Evolutionary conservation across 1,140 invertebrate genomes (phyloP).

Genomic region (Laodelphax striatellus): DNA sequence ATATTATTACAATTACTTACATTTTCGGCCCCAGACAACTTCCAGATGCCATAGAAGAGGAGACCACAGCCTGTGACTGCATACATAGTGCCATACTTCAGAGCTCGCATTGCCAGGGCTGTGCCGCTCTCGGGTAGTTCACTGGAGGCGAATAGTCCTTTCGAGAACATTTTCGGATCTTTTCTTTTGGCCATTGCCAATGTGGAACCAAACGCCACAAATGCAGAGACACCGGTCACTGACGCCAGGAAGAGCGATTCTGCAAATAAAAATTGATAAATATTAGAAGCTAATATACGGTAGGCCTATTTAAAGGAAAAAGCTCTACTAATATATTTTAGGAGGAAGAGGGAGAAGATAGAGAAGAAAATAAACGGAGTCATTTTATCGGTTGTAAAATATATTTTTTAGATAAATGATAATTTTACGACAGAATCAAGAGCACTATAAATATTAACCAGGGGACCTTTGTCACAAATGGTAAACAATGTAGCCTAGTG

Average conservation of each 20-base stretch:
- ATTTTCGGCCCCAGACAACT: constrained; percentile 71
- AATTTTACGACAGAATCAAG: no score
- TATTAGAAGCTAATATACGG: no score
- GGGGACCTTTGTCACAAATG: no score
- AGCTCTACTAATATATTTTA: no score
- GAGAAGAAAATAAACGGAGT: constrained; percentile 14
- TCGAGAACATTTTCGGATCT: constrained; percentile 66
- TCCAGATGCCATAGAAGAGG: constrained; percentile 77
- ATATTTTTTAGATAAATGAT: no score
- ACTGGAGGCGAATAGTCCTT: constrained; percentile 51
- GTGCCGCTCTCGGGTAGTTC: constrained; percentile 63
- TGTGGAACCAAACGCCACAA: constrained; percentile 70
- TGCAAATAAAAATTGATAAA: constrained; percentile 30
- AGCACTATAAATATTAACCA: no score
- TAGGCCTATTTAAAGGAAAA: no score
- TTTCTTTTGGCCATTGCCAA: constrained; percentile 62
- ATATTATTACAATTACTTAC: no score
- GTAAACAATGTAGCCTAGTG: no score
- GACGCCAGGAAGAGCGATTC: constrained; percentile 61
- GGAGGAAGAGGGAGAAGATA: no score
- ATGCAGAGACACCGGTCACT: constrained; percentile 64
- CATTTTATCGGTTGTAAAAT: no score
- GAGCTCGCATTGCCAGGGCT: constrained; percentile 63
- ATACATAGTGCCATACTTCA: constrained; percentile 79
- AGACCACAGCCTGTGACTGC: constrained; percentile 69